Evolutionary conservation across 2,888 invertebrate genomes (phyloP).

Genomic region (Dasysyrphus albostriatus): DNA sequence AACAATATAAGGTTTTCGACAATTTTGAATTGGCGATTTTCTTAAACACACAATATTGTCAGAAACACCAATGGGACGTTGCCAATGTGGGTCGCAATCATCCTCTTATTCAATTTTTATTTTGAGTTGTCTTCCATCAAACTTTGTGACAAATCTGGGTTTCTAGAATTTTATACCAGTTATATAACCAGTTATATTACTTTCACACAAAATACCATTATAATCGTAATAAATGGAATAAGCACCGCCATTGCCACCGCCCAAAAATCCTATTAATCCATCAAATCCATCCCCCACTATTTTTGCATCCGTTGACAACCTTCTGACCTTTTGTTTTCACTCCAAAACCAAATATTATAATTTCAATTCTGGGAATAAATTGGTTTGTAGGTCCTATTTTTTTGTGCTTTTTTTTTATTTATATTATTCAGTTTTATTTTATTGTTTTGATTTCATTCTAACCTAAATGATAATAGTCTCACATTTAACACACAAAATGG

Average conservation of each 20-base stretch:
- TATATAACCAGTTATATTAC: background rate
- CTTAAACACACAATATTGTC: too few relatives aligned
- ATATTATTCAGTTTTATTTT: background rate
- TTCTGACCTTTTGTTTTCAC: background rate
- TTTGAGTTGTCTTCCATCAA: too few relatives aligned
- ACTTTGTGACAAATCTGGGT: too few relatives aligned
- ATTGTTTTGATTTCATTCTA: background rate
- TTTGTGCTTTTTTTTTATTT: background rate
- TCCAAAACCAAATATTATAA: background rate
- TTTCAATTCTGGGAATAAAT: constrained; percentile 3
- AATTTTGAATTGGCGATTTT: too few relatives aligned
- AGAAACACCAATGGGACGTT: too few relatives aligned
- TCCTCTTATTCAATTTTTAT: too few relatives aligned
- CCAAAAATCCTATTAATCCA: background rate
- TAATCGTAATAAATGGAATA: background rate
- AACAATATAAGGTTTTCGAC: too few relatives aligned
- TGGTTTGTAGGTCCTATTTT: background rate
- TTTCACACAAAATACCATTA: background rate
- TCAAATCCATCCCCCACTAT: background rate
- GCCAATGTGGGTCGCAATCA: too few relatives aligned
- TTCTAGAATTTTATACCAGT: too few relatives aligned
- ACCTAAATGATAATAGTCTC: background rate
- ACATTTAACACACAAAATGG: constrained; percentile 8
- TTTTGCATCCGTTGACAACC: background rate
- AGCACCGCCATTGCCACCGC: background rate